phyloP scores from a whole-genome alignment of 2,797 vertebrate species.

The Emys orbicularis region DNA sequence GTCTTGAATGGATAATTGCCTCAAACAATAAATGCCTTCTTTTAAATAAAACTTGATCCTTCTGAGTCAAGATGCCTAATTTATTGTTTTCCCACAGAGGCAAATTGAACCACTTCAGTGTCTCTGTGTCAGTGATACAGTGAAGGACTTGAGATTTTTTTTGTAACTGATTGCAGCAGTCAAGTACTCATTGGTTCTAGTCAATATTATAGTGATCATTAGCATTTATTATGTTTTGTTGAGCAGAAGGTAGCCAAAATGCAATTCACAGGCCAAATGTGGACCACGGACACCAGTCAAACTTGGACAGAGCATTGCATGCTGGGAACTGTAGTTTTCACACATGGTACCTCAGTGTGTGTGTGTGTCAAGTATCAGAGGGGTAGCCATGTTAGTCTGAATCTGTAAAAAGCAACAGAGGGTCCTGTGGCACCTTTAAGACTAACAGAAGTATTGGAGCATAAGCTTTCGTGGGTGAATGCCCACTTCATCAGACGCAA shows the following conservation, averaged over 20 bases:
- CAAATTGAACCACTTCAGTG: background rate
- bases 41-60: background rate
- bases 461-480: too few species aligned
- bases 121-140: background rate
- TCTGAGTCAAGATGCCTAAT: background rate
- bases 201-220: background rate
- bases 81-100: background rate
- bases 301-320: fast-evolving
- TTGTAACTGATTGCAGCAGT: background rate
- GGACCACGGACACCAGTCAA: fast-evolving
- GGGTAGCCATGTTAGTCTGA: too few species aligned
- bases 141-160: background rate
- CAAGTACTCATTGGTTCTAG: background rate
- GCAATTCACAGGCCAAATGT: background rate
- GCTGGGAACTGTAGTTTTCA: background rate
- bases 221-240: background rate
- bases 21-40: background rate
- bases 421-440: too few species aligned
- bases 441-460: too few species aligned
- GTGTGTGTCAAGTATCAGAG: too few species aligned
- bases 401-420: too few species aligned
- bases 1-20: background rate
- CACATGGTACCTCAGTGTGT: background rate
- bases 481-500: too few species aligned
- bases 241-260: fast-evolving